Base-by-base conservation (phyloP, 2,113 vertebrate genomes). In the Grammomys dolichurus region DNA sequence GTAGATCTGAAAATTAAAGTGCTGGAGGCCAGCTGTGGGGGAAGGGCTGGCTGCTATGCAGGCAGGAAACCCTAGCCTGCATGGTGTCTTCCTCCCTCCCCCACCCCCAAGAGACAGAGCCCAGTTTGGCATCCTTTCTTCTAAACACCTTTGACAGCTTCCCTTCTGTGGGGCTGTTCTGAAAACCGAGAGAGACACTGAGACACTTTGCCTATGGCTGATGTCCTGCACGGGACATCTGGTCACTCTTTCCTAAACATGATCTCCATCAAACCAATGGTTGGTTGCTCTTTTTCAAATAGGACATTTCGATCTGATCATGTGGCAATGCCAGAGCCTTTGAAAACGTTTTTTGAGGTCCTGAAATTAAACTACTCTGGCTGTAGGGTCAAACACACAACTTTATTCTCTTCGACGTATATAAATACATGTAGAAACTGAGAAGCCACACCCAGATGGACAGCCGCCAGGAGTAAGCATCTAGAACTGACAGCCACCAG, bases 181-280 rank as follows among this genome's bases (percentile, higher is more conserved):
- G 12, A 46, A 58, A 54, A 48, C 5, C 3, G 0, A 24, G 16
- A 26, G 80, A 51, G 20, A 7, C 3, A 3, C 4, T 3, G 14
- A 48, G 33, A 6, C 2, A 2, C 16, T 0, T 5, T 0, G 13
- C 1, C 48, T 36, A 1, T 10, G 43, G 22, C 5, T 3, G 28
- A 4, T 4, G 6, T 7, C 12, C n/a, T 2, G 8, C 0, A 1
- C 8, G 0, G 20, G 36, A n/a, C 20, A 0, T 0, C 51, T 10
- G 3, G 1, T 13, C 22, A 13, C 26, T 3, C 0, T 43, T 26
- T 63, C 10, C 13, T 13, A 22, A 12, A 24, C 2, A 26, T 1
- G n/a, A 40, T 2, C 24, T 63, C 7, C 0, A 2, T 0, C 0
- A 7, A 9, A n/a, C 36, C 73, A 22, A 6, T 0, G 7, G 17